Evolutionary conservation across 2,797 vertebrate species (phyloP).

Genomic region (Peromyscus aztecus): DNA sequence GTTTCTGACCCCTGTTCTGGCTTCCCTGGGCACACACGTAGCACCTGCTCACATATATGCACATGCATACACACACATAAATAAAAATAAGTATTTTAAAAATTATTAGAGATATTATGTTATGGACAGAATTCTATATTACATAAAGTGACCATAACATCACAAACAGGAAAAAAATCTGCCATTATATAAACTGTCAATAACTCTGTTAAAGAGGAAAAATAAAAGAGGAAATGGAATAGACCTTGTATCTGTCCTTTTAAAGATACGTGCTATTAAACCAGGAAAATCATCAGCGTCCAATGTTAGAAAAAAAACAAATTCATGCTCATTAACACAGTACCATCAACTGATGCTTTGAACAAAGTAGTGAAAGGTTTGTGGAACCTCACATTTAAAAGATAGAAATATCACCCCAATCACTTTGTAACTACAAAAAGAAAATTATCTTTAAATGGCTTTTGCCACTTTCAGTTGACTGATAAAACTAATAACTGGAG

Average conservation of each 20-base stretch:
- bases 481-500: not conserved
- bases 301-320: slow-evolving; percentile 35
- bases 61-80: not conserved
- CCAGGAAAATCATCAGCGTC: slow-evolving; percentile 13
- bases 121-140: slow-evolving; percentile 30
- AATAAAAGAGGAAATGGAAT: not conserved
- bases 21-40: not conserved
- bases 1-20: not conserved
- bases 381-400: slow-evolving; percentile 2
- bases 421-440: slow-evolving; percentile 33
- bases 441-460: slow-evolving; percentile 41
- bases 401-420: slow-evolving; percentile 25
- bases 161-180: slow-evolving; percentile 32
- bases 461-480: slow-evolving; percentile 13
- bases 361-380: slow-evolving; percentile 10
- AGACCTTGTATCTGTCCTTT: not conserved
- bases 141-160: slow-evolving; percentile 58
- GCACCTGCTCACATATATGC: not conserved
- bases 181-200: slow-evolving; percentile 17
- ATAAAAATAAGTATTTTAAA: not conserved
- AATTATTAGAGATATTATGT: slow-evolving; percentile 41
- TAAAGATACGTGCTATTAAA: not conserved
- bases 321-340: not conserved
- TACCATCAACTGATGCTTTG: not conserved
- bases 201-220: slow-evolving; percentile 21